These are phyloP conservation scores for Sphinx pinastri DNA, from an alignment of 2,888 invertebrate genomes.

Conservation along the genomic window DNA sequence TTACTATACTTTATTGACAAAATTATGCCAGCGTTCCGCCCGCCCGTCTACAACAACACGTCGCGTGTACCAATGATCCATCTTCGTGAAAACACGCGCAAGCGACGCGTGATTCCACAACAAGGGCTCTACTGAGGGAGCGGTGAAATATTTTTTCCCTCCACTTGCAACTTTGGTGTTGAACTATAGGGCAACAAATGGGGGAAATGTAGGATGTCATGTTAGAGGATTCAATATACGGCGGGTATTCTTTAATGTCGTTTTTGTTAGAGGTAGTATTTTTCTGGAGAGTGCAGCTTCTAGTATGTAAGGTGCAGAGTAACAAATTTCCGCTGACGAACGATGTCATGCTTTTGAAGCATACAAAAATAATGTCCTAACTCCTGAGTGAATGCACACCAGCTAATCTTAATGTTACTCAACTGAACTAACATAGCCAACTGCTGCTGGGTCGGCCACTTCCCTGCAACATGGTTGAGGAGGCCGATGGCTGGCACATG, in stretches of 20 bases:
- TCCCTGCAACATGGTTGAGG: no score
- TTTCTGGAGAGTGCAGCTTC: no score
- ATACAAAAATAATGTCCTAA: no score
- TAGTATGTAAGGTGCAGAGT: no score
- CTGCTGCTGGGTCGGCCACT: no score
- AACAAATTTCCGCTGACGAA: no score
- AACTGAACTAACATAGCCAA: no score
- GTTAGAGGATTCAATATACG: constrained; percentile 41
- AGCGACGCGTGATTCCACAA: constrained; percentile 81
- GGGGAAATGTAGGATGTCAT: constrained; percentile 53
- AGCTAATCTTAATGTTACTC: no score
- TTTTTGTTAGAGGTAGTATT: neutral
- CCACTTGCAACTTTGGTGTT: constrained; percentile 64
- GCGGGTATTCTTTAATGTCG: constrained; percentile 22
- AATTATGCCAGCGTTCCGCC: constrained; percentile 27
- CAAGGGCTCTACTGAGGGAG: constrained; percentile 70
- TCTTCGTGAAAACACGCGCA: constrained; percentile 79
- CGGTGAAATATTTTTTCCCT: constrained; percentile 76
- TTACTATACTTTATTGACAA: no score
- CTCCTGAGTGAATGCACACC: no score
- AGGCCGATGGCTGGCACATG: no score
- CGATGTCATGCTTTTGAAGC: no score
- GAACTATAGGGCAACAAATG: constrained; percentile 67
- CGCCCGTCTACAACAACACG: constrained; percentile 51
- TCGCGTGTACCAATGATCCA: constrained; percentile 73